Base-by-base conservation (phyloP, 2,888 invertebrate genomes). In the Ectobius pallidus region DNA sequence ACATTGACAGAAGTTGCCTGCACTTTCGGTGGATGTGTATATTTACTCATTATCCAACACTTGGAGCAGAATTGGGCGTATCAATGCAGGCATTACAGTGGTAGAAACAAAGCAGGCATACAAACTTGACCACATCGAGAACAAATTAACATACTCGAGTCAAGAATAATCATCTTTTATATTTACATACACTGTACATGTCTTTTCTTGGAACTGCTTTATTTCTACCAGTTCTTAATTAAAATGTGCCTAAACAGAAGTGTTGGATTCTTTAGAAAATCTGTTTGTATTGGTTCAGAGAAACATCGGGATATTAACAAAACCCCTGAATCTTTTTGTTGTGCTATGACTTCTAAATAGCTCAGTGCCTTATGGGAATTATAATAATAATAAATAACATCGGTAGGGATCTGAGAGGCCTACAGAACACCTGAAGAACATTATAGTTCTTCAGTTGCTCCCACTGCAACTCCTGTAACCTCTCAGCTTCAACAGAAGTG, bases 391-490 rank as follows among this genome's bases (percentile, higher is more conserved):
- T 63, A 63, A 32, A 11, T 49, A 46, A 16, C 30, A 44, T 30
- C 27, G 27, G 67, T 44, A 67, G 46, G 44, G 42, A 42, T 63
- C 42, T 63, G 58, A 49, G 63, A 32, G 27, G 30, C 67, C 67
- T 68, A 44, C 30, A 32, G 58, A 58, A 58, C 58, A 58, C 58
- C 58, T 32, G 58, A 16, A 30, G 27, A 25, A 39, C 14, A 9
- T 14, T 39, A 6, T 9, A 39, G 46, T 46, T 4, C 46, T 46
- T n/a, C 27, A 58, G 58, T 18, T 68, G 30, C 46, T 27, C 67
- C 67, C 44, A 22, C 61, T 58, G 70, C 65, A 73, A 70, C 73
- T 73, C 73, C 73, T 73, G 70, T 61, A 68, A 70, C 70, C 73
- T 34, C 73, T 70, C 73, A 61, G 65, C 55, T 70, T 63, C 70